Evolutionary conservation across 2,888 invertebrate genomes (phyloP).

Genomic region (Athalia cordata): DNA sequence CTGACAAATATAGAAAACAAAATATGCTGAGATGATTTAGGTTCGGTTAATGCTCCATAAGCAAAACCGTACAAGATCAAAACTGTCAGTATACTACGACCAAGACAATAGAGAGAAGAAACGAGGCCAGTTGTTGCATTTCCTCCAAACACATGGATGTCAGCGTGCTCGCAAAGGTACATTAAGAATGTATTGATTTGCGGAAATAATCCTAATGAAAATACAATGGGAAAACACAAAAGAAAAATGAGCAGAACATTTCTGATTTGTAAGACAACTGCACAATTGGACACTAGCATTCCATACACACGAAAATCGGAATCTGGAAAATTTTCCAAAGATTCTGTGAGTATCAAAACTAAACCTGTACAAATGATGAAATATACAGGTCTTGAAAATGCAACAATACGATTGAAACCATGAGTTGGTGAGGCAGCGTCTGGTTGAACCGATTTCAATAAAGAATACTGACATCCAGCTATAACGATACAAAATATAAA

Average conservation of each 20-base stretch:
- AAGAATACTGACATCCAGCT: conserved; percentile 97
- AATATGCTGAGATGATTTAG: conserved; percentile 90
- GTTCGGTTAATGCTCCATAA: conserved; percentile 90
- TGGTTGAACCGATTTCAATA: conserved; percentile 98
- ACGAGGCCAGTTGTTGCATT: conserved; percentile 90
- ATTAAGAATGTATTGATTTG: conserved; percentile 97
- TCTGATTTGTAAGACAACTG: conserved; percentile 80
- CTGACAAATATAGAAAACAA: conserved; percentile 96
- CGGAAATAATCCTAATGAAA: conserved; percentile 96
- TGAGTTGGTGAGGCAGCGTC: conserved; percentile 99
- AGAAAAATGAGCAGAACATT: conserved; percentile 88
- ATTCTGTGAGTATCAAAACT: conserved; percentile 68
- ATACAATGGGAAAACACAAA: conserved; percentile 93
- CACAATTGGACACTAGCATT: conserved; percentile 76
- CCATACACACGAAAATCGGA: conserved; percentile 73
- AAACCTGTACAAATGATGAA: conserved; percentile 84
- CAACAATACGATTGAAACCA: conserved; percentile 96
- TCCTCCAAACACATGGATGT: conserved; percentile 92
- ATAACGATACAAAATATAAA: conserved; percentile 98
- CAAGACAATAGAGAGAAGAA: conserved; percentile 88
- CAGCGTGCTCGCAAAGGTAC: conserved; percentile 97
- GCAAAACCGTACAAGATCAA: conserved; percentile 90
- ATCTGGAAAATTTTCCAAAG: conserved; percentile 70
- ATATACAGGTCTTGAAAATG: conserved; percentile 95
- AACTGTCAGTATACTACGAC: conserved; percentile 87